phyloP scores from a whole-genome alignment of 1,140 invertebrate genomes.

The Papilio polytes region DNA sequence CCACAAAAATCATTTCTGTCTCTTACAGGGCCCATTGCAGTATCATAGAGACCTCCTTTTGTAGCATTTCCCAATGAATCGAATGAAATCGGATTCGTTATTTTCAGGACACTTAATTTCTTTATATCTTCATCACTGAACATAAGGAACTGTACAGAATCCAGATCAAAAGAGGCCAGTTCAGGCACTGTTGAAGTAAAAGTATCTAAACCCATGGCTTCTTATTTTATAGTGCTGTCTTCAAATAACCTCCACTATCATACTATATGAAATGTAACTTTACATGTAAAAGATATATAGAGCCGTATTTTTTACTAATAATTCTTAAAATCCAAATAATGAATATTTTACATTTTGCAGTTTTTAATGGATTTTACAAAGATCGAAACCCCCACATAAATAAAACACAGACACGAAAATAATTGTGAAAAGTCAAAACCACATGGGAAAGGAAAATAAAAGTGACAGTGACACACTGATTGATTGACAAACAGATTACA shows the following conservation, averaged over 20 bases:
- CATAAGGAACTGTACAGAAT: conserved; percentile 87
- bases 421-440: conserved; percentile 12
- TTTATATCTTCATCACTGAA: conserved; percentile 93
- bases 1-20: conserved; percentile 89
- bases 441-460: neutral
- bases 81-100: conserved; percentile 93
- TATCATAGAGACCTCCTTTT: conserved; percentile 94
- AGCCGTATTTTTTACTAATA: neutral
- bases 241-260: conserved; percentile 25
- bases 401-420: neutral
- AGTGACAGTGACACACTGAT: neutral
- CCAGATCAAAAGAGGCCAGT: conserved; percentile 77
- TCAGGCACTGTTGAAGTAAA: conserved; percentile 56
- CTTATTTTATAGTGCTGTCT: conserved; percentile 47
- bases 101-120: conserved; percentile 93
- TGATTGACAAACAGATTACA: neutral
- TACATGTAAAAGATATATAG: neutral
- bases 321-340: neutral
- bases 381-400: neutral
- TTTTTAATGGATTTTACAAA: neutral
- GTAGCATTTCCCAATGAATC: conserved; percentile 93
- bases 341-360: neutral
- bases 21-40: conserved; percentile 87
- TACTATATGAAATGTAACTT: neutral
- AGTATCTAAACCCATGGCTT: conserved; percentile 64